Evolutionary conservation across 2,888 invertebrate genomes (phyloP), one percentile per base, ranked within the genome.

Genomic region (Phlogophora meticulosa): DNA sequence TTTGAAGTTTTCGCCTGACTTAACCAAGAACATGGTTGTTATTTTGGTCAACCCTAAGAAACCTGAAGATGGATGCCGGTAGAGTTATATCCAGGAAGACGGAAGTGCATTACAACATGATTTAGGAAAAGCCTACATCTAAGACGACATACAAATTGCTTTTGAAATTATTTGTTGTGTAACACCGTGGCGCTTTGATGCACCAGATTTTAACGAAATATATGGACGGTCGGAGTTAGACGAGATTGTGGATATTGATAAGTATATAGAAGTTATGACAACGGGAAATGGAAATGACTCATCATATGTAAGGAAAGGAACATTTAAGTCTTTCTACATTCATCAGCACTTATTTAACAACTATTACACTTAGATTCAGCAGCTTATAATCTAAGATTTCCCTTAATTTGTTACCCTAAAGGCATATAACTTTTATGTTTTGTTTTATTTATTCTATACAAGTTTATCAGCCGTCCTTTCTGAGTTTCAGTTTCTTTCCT

Each of bases 61-160:
- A 34, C 11, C 9, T 52, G 34, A 53, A 56, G 63, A 76, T 70
- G 57, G 49, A 57, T 63, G 51, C 52, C 75, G 62, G 63, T 24
- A 74, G 71, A 63, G 24, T 57, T 58, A 51, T 36, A 57, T 57
- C 60, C 55, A 69, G 60, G 55, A 79, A 69, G 66, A 57, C 65
- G 82, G 80, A 82, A 82, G 51, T 43, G 56, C 56, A 76, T 80
- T 76, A 76, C 56, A 57, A 20, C 51, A 71, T 75, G 79, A 81
- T 78, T 80, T 81, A 81, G 79, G 66, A 81, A 75, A 78, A 75
- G 70, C 68, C 59, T 67, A 64, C 64, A 20, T 72, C 58, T 45
- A 62, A 42, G 53, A 7, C 40, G 60, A 58, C 48, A 20, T 20
- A 60, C 48, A 78, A 60, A 69, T 67, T 58, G 61, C 57, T 59